Conservation (phyloP, 64 coral and sea anemone species). For the Montipora foliosa region DNA sequence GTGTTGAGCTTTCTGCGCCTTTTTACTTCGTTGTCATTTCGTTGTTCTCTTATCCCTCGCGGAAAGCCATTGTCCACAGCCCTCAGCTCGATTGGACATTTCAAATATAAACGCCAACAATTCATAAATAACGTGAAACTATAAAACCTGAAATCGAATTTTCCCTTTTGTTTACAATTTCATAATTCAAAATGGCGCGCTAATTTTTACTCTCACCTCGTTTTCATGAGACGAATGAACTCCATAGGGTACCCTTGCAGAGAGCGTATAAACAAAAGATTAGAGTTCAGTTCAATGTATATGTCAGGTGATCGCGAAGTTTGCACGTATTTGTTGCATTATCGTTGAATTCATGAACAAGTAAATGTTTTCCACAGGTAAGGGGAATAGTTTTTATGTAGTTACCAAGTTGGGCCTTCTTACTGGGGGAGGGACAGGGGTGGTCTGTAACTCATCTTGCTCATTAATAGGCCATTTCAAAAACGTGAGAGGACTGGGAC, state of each 20-base stretch:
- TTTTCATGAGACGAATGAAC: neutral
- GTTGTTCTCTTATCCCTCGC: slow-evolving; percentile 46
- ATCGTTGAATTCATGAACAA: neutral
- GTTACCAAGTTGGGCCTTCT: no score
- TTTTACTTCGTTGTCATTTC: neutral
- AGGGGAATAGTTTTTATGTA: neutral
- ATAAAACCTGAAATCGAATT: neutral
- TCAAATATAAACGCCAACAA: neutral
- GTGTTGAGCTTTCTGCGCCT: neutral
- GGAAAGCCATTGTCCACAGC: slow-evolving; percentile 82
- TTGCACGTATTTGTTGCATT: neutral
- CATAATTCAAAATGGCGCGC: slow-evolving; percentile 72
- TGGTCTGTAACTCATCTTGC: no score
- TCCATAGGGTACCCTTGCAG: neutral
- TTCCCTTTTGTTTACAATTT: neutral
- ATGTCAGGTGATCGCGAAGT: no score
- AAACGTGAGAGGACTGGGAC: no score
- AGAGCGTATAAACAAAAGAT: neutral
- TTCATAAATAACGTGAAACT: neutral
- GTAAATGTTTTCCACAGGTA: neutral
- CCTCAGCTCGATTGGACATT: slow-evolving; percentile 63
- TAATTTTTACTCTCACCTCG: slow-evolving; percentile 11
- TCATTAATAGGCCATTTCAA: no score
- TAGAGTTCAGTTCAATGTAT: no score
- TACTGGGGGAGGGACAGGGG: no score